phyloP scores from a whole-genome alignment of 2,113 vertebrate species.

The Alethe diademata region DNA sequence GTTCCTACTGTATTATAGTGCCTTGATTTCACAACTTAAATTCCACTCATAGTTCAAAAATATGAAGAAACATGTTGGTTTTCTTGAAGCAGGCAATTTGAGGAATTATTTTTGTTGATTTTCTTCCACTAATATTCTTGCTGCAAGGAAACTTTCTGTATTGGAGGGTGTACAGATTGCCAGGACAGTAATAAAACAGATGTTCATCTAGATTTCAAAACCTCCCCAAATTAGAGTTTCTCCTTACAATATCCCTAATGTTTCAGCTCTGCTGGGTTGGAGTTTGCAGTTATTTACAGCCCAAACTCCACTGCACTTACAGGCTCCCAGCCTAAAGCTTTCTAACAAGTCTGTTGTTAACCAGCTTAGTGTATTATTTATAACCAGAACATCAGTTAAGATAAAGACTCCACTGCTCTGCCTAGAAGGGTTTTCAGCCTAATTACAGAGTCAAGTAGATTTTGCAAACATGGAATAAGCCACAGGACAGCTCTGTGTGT shows the following conservation, averaged over 20 bases:
- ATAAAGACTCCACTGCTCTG: not conserved
- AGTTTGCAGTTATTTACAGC: not conserved
- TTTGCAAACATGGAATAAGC: not conserved
- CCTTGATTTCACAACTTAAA: slow-evolving; percentile 24
- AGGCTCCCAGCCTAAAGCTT: not conserved
- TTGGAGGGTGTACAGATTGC: slow-evolving; percentile 16
- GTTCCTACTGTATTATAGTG: not conserved
- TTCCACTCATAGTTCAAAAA: slow-evolving; percentile 27
- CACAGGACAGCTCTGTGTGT: not conserved
- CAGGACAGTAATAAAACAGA: slow-evolving; percentile 57
- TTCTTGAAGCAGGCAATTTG: not conserved
- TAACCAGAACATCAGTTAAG: not conserved
- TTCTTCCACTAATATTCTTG: not conserved
- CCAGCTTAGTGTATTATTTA: slow-evolving; percentile 24
- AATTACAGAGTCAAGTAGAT: not conserved
- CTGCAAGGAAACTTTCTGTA: not conserved
- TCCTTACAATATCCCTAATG: not conserved
- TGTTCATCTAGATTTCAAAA: slow-evolving; percentile 48
- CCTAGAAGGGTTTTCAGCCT: not conserved
- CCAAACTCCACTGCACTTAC: not conserved
- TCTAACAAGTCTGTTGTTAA: not conserved
- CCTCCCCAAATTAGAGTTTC: not conserved
- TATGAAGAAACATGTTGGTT: not conserved
- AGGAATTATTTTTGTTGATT: not conserved
- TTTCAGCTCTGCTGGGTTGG: not conserved